Percentiles rank a stretch among this genome's conserved stretches.
Conservation (phyloP, 2,888 invertebrate genomes). For the Diabrotica balteata region DNA sequence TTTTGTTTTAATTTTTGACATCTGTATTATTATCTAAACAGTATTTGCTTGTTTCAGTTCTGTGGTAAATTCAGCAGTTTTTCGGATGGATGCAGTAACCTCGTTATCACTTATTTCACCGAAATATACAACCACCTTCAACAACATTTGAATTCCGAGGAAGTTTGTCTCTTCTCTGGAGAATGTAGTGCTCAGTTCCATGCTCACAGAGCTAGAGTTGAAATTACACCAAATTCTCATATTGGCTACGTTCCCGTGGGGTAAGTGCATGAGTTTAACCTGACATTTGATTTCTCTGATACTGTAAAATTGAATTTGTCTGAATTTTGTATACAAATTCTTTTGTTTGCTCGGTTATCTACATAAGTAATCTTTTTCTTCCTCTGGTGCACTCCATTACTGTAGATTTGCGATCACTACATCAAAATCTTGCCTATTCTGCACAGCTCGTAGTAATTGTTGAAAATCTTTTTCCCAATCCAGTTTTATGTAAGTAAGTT, state of each 20-base stretch:
- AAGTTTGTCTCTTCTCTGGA: conserved; percentile 79
- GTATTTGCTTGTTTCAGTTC: conserved; percentile 51
- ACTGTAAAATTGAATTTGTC: neutral
- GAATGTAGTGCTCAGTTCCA: conserved; percentile 75
- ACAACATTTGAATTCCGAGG: conserved; percentile 68
- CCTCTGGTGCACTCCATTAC: too few species aligned
- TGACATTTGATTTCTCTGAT: too few species aligned
- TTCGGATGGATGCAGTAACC: conserved; percentile 81
- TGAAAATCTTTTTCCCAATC: too few species aligned
- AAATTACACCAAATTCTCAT: conserved; percentile 66
- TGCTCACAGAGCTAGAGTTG: conserved; percentile 66
- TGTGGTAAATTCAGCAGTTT: conserved; percentile 77
- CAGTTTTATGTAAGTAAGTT: too few species aligned
- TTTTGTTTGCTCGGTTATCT: too few species aligned
- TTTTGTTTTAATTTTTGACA: neutral
- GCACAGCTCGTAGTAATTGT: too few species aligned
- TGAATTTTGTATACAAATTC: too few species aligned
- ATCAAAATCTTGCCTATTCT: too few species aligned
- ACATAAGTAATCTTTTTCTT: too few species aligned
- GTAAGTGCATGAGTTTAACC: conserved; percentile 41
- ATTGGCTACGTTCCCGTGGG: conserved; percentile 65
- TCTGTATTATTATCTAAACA: neutral
- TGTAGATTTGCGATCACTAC: too few species aligned
- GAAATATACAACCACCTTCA: conserved; percentile 71
- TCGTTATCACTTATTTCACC: conserved; percentile 76